Conservation (phyloP, 2,888 invertebrate genomes). For the Drymonia ruficornis region DNA sequence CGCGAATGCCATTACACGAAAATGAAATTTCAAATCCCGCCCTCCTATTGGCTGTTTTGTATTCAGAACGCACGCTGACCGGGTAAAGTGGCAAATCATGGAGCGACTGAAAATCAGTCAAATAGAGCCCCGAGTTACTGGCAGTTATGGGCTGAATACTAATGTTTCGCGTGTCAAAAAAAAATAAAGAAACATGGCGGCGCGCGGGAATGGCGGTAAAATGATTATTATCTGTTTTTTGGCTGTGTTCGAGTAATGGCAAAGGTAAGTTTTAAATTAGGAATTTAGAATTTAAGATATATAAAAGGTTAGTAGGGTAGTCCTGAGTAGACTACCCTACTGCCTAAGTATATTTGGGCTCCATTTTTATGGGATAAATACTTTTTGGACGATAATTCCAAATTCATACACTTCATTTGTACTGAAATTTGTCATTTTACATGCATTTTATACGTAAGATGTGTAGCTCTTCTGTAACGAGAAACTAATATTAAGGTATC, state of each 20-base stretch:
- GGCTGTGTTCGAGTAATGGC: slow-evolving; percentile 18
- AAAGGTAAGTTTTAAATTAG: neutral
- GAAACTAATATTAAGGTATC: too few species aligned
- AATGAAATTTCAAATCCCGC: slow-evolving; percentile 77
- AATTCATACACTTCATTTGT: too few species aligned
- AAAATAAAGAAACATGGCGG: slow-evolving; percentile 40
- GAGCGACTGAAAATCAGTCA: slow-evolving; percentile 84
- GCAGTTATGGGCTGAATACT: slow-evolving; percentile 65
- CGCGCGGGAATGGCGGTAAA: slow-evolving; percentile 30
- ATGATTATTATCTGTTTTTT: slow-evolving; percentile 21
- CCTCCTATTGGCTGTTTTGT: slow-evolving; percentile 68
- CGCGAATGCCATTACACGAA: slow-evolving; percentile 70
- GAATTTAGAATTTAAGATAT: too few species aligned
- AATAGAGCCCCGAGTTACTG: slow-evolving; percentile 80
- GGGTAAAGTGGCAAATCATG: slow-evolving; percentile 84
- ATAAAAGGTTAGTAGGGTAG: too few species aligned
- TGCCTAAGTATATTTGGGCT: too few species aligned
- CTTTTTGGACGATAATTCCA: too few species aligned
- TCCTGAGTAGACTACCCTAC: too few species aligned
- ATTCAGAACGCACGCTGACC: slow-evolving; percentile 76
- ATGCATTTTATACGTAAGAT: too few species aligned
- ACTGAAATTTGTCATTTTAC: too few species aligned
- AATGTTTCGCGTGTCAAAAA: slow-evolving; percentile 51
- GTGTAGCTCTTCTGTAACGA: too few species aligned
- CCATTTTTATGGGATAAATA: too few species aligned